Percentiles rank a stretch among this genome's conserved stretches.
phyloP scores from a whole-genome alignment of 2,113 vertebrate species.

The Ciconia stormi region DNA sequence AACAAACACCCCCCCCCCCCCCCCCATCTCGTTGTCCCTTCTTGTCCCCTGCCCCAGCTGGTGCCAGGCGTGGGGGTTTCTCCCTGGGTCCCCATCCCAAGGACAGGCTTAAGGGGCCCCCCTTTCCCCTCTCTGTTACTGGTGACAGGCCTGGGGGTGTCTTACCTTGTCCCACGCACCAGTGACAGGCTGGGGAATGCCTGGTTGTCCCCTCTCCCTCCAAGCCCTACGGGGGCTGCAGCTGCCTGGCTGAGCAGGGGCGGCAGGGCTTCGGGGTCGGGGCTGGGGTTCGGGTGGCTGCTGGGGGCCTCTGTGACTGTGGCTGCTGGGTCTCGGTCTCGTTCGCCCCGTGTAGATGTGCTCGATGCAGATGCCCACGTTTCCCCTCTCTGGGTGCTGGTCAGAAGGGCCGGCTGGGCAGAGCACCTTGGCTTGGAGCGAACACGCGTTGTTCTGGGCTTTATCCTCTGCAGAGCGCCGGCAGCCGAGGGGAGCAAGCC shows the following conservation, averaged over 20 bases:
- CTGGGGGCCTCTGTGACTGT: background rate
- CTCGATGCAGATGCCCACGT: fast-evolving
- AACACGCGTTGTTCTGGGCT: fast-evolving
- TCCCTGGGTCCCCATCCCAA: background rate
- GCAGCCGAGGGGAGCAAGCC: constrained; percentile 83
- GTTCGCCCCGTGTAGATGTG: fast-evolving
- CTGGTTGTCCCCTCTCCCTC: background rate
- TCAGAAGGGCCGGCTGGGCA: fast-evolving
- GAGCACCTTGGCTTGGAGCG: fast-evolving
- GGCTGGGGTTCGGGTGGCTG: background rate
- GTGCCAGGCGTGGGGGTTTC: background rate
- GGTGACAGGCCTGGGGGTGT: background rate
- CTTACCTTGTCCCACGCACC: fast-evolving
- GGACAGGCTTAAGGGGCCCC: background rate
- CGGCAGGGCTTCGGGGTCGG: background rate
- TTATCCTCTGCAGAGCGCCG: constrained; percentile 69
- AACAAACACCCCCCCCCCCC: fast-evolving
- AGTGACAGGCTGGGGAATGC: background rate
- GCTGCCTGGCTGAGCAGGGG: too few relatives aligned
- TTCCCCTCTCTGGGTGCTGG: fast-evolving
- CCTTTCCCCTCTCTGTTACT: fast-evolving
- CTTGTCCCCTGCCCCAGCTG: too few relatives aligned
- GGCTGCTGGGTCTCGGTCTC: fast-evolving
- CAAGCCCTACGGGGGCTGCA: background rate
- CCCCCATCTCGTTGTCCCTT: background rate